Base-by-base conservation (phyloP, 2,888 invertebrate genomes). In the Lucinisca nassula region DNA sequence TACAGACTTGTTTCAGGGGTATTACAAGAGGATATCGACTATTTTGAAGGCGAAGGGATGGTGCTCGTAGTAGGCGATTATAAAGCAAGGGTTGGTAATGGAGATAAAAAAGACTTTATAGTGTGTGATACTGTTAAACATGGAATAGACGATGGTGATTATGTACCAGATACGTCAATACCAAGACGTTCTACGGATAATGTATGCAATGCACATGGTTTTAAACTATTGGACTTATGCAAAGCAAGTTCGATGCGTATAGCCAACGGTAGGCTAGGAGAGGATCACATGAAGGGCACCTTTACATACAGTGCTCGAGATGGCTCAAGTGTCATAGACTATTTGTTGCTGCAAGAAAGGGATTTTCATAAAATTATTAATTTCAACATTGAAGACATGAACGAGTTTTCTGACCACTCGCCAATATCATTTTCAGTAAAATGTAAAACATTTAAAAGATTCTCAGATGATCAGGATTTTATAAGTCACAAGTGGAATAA, bases 211-310 rank as follows among this genome's bases (percentile, higher is more conserved):
- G 72, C 32, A 4, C 37, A 72, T 30, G 72, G 72, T 8, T 35
- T n/a, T 8, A 72, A 72, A 27, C 37, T 78, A n/a, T n/a, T 78
- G 8, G 79, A 78, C 21, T n/a, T 78, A 27, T 78, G 79, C 27
- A 58, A 61, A 17, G 14, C 79, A 4, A 61, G 61, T 24, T 38
- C 45, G 12, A 17, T 78, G 10, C 35, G 79, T 6, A 37, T 78
- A 14, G 79, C 61, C 17, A 78, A 78, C 30, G 61, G 78, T n/a
- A 8, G 61, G 10, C n/a, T 61, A n/a, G 61, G 61, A 10, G n/a
- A 61, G 8, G 61, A 8, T 61, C n/a, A 61, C n/a, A n/a, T 8
- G 10, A n/a, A 12, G 10, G 61, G 61, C 8, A 30, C 61, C 8
- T 61, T 27, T n/a, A 61, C 61, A 8, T 61, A 61, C 61, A 27